A percentile compares a stretch with the other conserved stretches of the same genome.
Conservation (phyloP, 2,888 invertebrate genomes). For the Chouioia cunea region DNA sequence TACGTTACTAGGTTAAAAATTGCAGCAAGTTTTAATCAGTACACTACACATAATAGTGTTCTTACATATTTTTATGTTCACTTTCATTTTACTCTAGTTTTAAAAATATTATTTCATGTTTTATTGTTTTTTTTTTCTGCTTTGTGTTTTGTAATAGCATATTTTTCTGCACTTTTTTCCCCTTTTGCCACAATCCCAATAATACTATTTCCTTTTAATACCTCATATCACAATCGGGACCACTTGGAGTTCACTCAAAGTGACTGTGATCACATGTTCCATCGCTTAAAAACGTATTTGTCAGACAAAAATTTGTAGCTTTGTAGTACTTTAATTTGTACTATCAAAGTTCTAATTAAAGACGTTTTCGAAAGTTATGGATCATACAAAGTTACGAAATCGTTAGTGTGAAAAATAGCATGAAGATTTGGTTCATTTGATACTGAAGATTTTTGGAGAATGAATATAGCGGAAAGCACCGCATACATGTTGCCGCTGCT, state of each 20-base stretch:
- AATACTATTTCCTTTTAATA: constrained; percentile 27
- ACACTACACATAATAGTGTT: constrained; percentile 2
- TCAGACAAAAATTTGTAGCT: neutral
- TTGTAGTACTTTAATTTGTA: constrained; percentile 5
- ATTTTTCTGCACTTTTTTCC: constrained; percentile 45
- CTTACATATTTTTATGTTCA: constrained; percentile 19
- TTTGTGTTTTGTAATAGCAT: constrained; percentile 60
- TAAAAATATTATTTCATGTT: constrained; percentile 47
- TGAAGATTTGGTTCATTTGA: constrained; percentile 63
- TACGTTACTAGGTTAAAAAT: constrained; percentile 14
- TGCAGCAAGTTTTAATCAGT: neutral
- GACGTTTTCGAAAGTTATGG: constrained; percentile 37
- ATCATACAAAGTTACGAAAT: constrained; percentile 38
- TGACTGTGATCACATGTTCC: constrained; percentile 46
- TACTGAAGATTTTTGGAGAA: constrained; percentile 63
- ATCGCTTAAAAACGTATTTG: constrained; percentile 38
- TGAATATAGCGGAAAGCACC: constrained; percentile 60
- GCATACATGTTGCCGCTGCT: constrained; percentile 65
- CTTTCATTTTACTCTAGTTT: constrained; percentile 43
- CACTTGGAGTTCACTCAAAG: constrained; percentile 32
- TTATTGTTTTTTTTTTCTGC: constrained; percentile 51
- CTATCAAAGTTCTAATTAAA: constrained; percentile 17
- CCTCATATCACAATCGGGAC: constrained; percentile 32
- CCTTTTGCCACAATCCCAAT: constrained; percentile 14
- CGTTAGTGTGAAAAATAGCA: constrained; percentile 54